Base-by-base conservation (phyloP, 2,113 vertebrate genomes). In the Phyllostomus discolor region DNA sequence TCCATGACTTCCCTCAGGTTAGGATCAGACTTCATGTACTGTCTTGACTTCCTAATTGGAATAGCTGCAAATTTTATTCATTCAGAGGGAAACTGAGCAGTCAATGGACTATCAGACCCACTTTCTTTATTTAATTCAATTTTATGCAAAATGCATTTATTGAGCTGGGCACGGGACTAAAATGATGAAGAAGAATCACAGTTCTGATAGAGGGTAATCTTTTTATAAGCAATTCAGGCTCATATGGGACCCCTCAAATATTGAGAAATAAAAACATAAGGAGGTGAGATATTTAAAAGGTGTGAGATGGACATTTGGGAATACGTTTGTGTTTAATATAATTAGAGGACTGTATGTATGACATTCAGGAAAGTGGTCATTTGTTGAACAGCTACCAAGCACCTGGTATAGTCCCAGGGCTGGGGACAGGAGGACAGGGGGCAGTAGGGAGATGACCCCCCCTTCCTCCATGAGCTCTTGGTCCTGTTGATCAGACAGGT, bases 401-500 rank as follows among this genome's bases (percentile, higher is more conserved):
- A 11, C 38, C 4, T 52, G 72, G 62, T 69, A 20, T 1, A 79
- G 64, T 70, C 38, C 33, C 24, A 48, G 57, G 31, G 26, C 1
- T 50, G 80, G 62, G 16, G 46, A 41, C 7, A 9, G 38, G 19
- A 10, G 41, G 9, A 2, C 33, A 48, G 12, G 4, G n/a, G 20
- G n/a, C 4, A 0, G n/a, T 64, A 4, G 4, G 5, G 24, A 41
- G 8, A 24, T 70, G 46, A 12, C 20, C 1, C 19, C 1, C n/a
- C 26, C 64, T 22, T 33, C 90, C 20, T 54, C 70, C 20, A 7
- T 7, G 8, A 91, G n/a, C 41, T 52, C 19, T 41, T 12, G 8
- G 48, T 22, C 10, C 41, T 78, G 5, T 43, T 41, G 26, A 83
- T 12, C 20, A 43, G 17, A n/a, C 11, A 1, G 24, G 24, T 59